Conservation (phyloP, 1,140 invertebrate species). For the Macrosteles quadrilineatus region DNA sequence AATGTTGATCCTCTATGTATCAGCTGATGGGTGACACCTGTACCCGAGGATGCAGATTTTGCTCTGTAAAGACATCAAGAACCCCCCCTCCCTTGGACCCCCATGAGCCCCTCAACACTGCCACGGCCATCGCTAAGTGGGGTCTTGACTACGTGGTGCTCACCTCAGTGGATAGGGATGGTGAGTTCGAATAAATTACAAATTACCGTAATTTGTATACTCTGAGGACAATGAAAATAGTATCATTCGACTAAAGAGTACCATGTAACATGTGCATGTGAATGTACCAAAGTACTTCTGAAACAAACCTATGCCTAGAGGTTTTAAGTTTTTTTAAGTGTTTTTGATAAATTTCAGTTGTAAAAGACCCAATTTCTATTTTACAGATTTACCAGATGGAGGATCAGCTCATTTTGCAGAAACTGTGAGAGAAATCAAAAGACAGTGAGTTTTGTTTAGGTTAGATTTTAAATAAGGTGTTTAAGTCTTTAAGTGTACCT, state of each 20-base stretch:
- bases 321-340: too few relatives aligned
- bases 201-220: not conserved
- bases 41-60: slow-evolving; percentile 93
- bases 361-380: too few relatives aligned
- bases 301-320: too few relatives aligned
- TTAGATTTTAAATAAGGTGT: slow-evolving; percentile 26
- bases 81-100: slow-evolving; percentile 89
- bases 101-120: slow-evolving; percentile 91
- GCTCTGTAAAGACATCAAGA: slow-evolving; percentile 96
- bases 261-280: too few relatives aligned
- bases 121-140: slow-evolving; percentile 90
- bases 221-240: not conserved
- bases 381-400: slow-evolving; percentile 84
- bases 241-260: not conserved
- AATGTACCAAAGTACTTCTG: too few relatives aligned
- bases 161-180: slow-evolving; percentile 97
- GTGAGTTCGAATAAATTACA: slow-evolving; percentile 57
- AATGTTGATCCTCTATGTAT: not conserved
- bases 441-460: slow-evolving; percentile 53
- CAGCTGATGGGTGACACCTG: slow-evolving; percentile 92
- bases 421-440: slow-evolving; percentile 82
- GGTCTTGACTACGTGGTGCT: slow-evolving; percentile 96
- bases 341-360: too few relatives aligned
- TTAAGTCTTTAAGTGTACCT: too few relatives aligned
- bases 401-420: slow-evolving; percentile 89